These are phyloP conservation scores for Drosophila suboccidentalis DNA, from an alignment of 2,888 invertebrate species.

Conservation along the genomic window DNA sequence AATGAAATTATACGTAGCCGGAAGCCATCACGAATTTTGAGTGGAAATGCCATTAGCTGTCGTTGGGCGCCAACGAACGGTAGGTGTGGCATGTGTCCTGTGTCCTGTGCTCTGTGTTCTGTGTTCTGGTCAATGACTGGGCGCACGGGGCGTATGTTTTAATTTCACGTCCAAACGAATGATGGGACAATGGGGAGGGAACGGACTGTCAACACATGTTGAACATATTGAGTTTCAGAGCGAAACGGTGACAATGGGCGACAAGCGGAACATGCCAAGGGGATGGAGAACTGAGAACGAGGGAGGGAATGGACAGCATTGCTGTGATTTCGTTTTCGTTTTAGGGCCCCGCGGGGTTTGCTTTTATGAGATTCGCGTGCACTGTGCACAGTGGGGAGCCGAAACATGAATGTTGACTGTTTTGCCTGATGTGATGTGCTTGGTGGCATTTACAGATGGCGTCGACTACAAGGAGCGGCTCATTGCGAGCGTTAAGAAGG, in stretches of 20 bases:
- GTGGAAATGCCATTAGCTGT: conserved; percentile 75
- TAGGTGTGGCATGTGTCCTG: conserved; percentile 8
- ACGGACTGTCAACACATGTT: conserved; percentile 57
- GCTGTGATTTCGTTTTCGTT: conserved; percentile 68
- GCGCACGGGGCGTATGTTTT: conserved; percentile 36
- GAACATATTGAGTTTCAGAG: conserved; percentile 72
- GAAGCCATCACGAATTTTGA: conserved; percentile 73
- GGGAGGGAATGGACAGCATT: conserved; percentile 15
- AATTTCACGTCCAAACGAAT: conserved; percentile 39
- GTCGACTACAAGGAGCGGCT: conserved; percentile 91
- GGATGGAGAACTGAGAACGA: background rate
- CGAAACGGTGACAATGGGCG: conserved; percentile 30
- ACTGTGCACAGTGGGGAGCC: conserved; percentile 39
- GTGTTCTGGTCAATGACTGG: conserved; percentile 25
- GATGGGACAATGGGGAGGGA: background rate
- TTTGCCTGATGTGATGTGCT: conserved; percentile 11
- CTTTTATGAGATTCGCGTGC: conserved; percentile 63
- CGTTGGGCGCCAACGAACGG: conserved; percentile 10
- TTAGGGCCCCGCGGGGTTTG: conserved; percentile 55
- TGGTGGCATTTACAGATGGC: conserved; percentile 67
- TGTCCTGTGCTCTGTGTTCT: conserved; percentile 13
- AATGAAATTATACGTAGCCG: conserved; percentile 75
- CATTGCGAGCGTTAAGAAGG: conserved; percentile 93
- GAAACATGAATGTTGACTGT: conserved; percentile 41
- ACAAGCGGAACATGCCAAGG: background rate